Evolutionary conservation across 2,113 vertebrate species (phyloP).

Genomic region (Myotis brandtii): DNA sequence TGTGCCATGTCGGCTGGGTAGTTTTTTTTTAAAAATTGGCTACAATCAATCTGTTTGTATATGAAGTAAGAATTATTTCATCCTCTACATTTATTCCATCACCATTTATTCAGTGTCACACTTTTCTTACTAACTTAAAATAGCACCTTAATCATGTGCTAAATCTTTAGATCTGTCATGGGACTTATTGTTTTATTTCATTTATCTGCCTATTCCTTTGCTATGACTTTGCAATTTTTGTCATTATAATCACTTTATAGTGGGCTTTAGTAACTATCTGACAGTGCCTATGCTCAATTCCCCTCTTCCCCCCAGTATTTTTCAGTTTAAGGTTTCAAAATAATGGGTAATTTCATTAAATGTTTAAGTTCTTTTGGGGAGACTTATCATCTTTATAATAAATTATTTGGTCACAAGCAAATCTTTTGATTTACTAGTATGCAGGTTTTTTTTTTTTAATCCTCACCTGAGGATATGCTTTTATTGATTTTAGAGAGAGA

Average conservation of each 20-base stretch:
- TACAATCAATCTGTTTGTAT: background rate
- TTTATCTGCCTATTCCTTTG: background rate
- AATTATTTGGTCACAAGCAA: background rate
- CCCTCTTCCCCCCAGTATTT: background rate
- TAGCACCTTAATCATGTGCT: background rate
- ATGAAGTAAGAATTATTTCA: slow-evolving; percentile 18
- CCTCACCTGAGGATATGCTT: background rate
- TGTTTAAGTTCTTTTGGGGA: background rate
- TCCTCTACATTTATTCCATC: background rate
- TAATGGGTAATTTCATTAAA: slow-evolving; percentile 34
- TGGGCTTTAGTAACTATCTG: background rate
- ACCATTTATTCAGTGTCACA: background rate
- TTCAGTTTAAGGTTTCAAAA: slow-evolving; percentile 36
- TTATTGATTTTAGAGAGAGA: background rate
- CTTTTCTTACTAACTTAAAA: slow-evolving; percentile 24
- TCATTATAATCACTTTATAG: background rate
- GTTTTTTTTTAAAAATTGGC: background rate
- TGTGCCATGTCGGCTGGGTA: background rate
- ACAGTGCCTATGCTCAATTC: background rate
- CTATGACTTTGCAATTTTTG: slow-evolving; percentile 18
- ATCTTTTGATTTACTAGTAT: background rate
- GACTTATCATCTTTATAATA: background rate
- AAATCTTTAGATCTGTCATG: background rate
- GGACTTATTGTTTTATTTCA: background rate
- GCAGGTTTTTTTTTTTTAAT: background rate